phyloP scores from a whole-genome alignment of 2,113 vertebrate genomes.

The Nyctibius bracteatus region DNA sequence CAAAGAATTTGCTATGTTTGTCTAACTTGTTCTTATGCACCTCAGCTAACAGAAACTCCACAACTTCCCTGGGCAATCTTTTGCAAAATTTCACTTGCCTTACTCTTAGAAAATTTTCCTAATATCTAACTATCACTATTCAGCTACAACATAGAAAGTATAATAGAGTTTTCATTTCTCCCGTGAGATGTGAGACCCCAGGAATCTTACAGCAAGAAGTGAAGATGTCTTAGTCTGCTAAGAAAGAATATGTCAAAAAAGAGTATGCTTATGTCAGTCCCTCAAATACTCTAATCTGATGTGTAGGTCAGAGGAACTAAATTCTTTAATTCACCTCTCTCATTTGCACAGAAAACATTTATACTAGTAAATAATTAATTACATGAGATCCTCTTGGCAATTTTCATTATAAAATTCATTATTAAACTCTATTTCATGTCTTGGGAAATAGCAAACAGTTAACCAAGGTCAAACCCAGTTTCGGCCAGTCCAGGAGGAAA shows the following conservation, averaged over 20 bases:
- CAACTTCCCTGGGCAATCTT: background rate
- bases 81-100: background rate
- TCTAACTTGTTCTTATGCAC: background rate
- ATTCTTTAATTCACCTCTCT: background rate
- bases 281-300: background rate
- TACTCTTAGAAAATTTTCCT: background rate
- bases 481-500: background rate
- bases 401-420: conserved; percentile 1
- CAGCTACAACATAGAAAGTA: fast-evolving
- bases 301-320: background rate
- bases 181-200: background rate
- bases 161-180: background rate
- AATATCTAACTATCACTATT: background rate
- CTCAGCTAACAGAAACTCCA: background rate
- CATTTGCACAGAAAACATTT: conserved; percentile 1
- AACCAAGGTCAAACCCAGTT: background rate
- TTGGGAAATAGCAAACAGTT: background rate
- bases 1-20: background rate
- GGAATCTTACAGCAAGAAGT: background rate
- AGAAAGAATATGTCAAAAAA: background rate
- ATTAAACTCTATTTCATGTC: background rate
- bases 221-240: background rate
- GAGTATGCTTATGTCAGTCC: background rate
- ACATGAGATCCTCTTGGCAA: background rate
- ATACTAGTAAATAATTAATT: conserved; percentile 6